A percentile compares a stretch with the other conserved stretches of the same genome.
These are phyloP conservation scores for Leptatherina wallacei DNA, from an alignment of 2,797 vertebrate species.

Conservation along the genomic window DNA sequence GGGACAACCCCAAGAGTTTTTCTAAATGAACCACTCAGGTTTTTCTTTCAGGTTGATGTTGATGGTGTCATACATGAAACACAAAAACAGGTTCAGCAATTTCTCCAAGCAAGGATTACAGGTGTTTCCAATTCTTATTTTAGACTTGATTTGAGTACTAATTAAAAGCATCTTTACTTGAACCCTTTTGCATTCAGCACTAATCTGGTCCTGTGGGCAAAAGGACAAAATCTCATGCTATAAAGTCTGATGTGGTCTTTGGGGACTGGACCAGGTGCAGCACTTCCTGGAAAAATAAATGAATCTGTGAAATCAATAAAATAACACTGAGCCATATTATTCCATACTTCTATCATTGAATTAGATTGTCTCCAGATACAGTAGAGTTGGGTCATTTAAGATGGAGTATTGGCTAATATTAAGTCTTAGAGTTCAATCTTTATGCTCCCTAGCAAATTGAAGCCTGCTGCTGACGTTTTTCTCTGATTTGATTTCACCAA, in stretches of 20 bases:
- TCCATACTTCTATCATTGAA: too few species aligned
- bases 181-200: constrained; percentile 91
- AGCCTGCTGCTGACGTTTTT: too few species aligned
- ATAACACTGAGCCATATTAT: too few species aligned
- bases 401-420: too few species aligned
- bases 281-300: constrained; percentile 77
- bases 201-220: constrained; percentile 87
- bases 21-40: constrained; percentile 90
- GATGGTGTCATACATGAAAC: too few species aligned
- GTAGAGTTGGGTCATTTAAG: too few species aligned
- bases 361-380: too few species aligned
- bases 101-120: background rate
- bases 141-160: background rate
- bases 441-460: too few species aligned
- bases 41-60: too few species aligned
- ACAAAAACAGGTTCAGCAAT: background rate
- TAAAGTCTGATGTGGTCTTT: constrained; percentile 87
- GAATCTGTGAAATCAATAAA: background rate
- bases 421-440: too few species aligned
- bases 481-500: too few species aligned
- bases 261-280: constrained; percentile 86
- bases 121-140: background rate
- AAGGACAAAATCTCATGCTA: constrained; percentile 97
- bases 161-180: constrained; percentile 78
- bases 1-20: constrained; percentile 67